phyloP scores from a whole-genome alignment of 2,888 invertebrate genomes.

The Gerris lacustris region DNA sequence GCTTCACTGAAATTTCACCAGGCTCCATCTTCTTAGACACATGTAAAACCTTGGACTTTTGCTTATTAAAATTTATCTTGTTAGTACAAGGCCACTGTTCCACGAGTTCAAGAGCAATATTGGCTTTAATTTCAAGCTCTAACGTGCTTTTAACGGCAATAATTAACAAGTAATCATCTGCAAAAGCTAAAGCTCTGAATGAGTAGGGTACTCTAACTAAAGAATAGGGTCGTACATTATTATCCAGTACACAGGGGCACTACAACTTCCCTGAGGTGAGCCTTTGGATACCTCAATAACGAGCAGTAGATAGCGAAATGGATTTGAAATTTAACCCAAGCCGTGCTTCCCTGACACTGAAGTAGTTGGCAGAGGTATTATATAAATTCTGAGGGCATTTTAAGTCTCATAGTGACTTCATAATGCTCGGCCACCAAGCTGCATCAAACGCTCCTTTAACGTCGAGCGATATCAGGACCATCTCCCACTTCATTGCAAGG shows the following conservation, averaged over 20 bases:
- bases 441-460: slow-evolving; percentile 14
- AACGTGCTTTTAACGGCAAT: background rate
- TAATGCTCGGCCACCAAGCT: slow-evolving; percentile 10
- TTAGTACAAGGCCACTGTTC: slow-evolving; percentile 3
- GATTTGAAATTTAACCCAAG: background rate
- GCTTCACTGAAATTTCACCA: background rate
- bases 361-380: background rate
- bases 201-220: background rate
- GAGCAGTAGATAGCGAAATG: background rate
- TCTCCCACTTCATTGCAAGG: background rate
- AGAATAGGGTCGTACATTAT: background rate
- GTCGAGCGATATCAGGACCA: slow-evolving; percentile 7
- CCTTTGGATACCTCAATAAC: background rate
- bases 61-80: slow-evolving; percentile 7
- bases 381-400: slow-evolving; percentile 12
- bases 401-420: background rate
- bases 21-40: background rate
- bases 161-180: background rate
- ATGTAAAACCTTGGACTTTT: slow-evolving; percentile 7
- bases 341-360: background rate
- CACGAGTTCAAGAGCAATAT: slow-evolving; percentile 1
- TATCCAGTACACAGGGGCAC: slow-evolving; percentile 3
- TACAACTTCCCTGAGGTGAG: background rate
- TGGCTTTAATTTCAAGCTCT: background rate
- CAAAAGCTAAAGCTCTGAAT: background rate